Evolutionary conservation across 2,888 invertebrate genomes (phyloP).

Genomic region (Pyrrhia umbra): DNA sequence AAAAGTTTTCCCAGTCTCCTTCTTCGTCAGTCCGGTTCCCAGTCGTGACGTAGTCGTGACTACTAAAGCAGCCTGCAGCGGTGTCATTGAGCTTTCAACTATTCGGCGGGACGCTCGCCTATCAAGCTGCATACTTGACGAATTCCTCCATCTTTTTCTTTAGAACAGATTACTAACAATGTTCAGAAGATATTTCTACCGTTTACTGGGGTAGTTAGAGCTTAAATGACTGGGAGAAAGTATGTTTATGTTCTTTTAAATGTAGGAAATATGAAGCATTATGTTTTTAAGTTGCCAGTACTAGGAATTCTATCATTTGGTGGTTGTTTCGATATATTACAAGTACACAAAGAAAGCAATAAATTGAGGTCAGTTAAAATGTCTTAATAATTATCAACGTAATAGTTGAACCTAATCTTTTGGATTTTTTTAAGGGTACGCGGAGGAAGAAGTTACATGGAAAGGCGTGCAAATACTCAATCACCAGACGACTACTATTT

Average conservation of each 20-base stretch:
- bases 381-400: too few relatives aligned
- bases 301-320: neutral
- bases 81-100: constrained; percentile 85
- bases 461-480: too few relatives aligned
- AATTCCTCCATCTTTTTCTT: constrained; percentile 56
- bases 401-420: too few relatives aligned
- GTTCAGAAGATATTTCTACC: constrained; percentile 38
- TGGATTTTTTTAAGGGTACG: too few relatives aligned
- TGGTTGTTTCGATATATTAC: neutral
- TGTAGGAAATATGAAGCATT: neutral
- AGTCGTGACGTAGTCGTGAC: constrained; percentile 47
- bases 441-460: too few relatives aligned
- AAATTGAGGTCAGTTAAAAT: neutral
- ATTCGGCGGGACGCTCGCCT: constrained; percentile 72
- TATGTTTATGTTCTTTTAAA: constrained; percentile 10
- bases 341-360: too few relatives aligned
- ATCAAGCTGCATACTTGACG: constrained; percentile 53
- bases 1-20: neutral
- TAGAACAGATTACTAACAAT: constrained; percentile 53
- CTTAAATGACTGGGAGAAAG: constrained; percentile 10
- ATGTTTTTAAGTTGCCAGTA: neutral
- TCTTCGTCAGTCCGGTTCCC: neutral
- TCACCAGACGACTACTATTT: neutral
- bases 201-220: constrained; percentile 13
- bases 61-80: constrained; percentile 65